Evolutionary conservation across 2,797 vertebrate genomes (phyloP).

Genomic region (Momotus momota): DNA sequence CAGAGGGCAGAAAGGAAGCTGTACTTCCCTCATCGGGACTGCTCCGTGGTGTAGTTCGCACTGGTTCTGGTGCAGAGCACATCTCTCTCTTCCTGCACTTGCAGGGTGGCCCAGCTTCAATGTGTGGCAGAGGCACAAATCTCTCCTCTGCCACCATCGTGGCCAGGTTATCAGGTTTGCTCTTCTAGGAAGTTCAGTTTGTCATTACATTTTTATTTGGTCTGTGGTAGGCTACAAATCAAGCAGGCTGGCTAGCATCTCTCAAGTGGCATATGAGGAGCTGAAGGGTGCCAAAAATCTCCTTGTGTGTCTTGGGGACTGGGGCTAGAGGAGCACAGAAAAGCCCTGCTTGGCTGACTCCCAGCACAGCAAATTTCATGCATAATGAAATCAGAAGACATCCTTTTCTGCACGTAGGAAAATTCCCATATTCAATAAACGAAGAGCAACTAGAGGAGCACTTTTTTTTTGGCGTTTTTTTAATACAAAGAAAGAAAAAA

Average conservation of each 20-base stretch:
- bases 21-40: not conserved
- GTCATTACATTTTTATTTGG: not conserved
- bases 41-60: rapidly evolving
- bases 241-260: not conserved
- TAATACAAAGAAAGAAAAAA: not conserved
- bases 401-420: not conserved
- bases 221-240: not conserved
- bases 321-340: not conserved
- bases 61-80: not conserved
- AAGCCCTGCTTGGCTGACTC: not conserved
- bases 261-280: not conserved
- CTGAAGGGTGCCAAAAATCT: not conserved
- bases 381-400: not conserved
- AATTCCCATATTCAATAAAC: not conserved
- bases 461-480: not conserved
- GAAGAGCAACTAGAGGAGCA: not conserved
- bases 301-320: rapidly evolving
- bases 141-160: not conserved
- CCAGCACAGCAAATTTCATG: not conserved
- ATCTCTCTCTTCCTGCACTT: rapidly evolving
- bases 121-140: not conserved
- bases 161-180: not conserved
- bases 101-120: not conserved
- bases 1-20: not conserved
- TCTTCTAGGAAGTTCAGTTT: not conserved